Evolutionary conservation across 2,113 vertebrate genomes (phyloP).

Genomic region (Cebus imitator): DNA sequence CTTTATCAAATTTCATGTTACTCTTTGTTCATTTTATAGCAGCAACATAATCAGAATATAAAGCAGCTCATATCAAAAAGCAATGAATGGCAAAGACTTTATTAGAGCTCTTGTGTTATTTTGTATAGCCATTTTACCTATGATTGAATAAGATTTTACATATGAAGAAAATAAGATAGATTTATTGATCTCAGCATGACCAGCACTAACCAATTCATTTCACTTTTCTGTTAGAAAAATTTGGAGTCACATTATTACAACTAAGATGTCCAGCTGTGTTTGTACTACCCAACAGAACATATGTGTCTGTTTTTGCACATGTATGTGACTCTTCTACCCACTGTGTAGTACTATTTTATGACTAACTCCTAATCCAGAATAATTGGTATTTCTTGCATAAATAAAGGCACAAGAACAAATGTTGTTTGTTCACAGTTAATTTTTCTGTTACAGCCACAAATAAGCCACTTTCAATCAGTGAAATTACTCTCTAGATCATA

Average conservation of each 20-base stretch:
- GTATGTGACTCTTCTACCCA: neutral
- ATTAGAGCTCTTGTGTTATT: constrained; percentile 25
- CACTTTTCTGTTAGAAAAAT: neutral
- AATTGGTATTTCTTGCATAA: constrained; percentile 18
- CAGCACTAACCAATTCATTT: neutral
- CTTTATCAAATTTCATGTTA: constrained; percentile 79
- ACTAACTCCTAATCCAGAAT: neutral
- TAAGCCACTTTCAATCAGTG: neutral
- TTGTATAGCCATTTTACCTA: constrained; percentile 47
- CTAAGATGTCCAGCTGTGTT: neutral
- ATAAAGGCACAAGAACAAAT: neutral
- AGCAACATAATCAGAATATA: constrained; percentile 74
- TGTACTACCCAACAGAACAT: neutral
- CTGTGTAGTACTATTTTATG: neutral
- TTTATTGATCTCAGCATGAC: neutral
- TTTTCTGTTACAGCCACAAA: constrained; percentile 1
- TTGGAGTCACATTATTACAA: constrained; percentile 3
- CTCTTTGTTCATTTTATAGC: constrained; percentile 77
- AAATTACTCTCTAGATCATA: constrained; percentile 25
- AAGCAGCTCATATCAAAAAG: constrained; percentile 66
- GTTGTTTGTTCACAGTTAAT: neutral
- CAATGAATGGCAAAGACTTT: constrained; percentile 31
- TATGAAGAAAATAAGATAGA: constrained; percentile 27
- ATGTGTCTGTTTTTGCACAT: neutral
- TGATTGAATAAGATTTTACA: constrained; percentile 59